phyloP scores from a whole-genome alignment of 2,797 vertebrate genomes.

The Sphaeramia orbicularis region DNA sequence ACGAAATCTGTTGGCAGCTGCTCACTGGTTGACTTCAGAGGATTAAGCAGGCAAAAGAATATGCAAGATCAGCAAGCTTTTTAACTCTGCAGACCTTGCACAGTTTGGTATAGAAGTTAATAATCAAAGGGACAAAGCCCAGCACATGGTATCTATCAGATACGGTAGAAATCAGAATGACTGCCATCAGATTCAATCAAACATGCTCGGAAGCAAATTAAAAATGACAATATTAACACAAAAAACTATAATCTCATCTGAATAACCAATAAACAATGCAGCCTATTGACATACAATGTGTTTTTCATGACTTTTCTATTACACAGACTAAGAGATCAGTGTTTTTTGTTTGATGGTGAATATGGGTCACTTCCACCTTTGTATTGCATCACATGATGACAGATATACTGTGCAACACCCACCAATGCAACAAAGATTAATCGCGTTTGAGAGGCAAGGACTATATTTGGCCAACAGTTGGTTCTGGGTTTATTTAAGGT shows the following conservation, averaged over 20 bases:
- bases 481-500: conserved; percentile 64
- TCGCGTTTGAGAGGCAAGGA: conserved; percentile 42
- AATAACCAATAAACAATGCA: conserved; percentile 23
- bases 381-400: conserved; percentile 54
- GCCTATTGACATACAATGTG: conserved; percentile 50
- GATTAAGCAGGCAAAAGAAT: conserved; percentile 75
- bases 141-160: conserved; percentile 59
- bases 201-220: conserved; percentile 29
- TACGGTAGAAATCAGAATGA: conserved; percentile 28
- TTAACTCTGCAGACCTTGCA: conserved; percentile 48
- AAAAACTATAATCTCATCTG: conserved; percentile 40
- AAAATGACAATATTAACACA: conserved; percentile 19
- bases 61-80: conserved; percentile 75
- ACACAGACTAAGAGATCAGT: conserved; percentile 44
- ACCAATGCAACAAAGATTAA: conserved; percentile 62
- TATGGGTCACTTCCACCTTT: conserved; percentile 68
- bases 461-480: conserved; percentile 54
- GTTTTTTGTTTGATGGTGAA: conserved; percentile 61
- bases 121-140: conserved; percentile 63
- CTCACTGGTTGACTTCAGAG: conserved; percentile 70
- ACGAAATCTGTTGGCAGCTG: conserved; percentile 73
- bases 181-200: conserved; percentile 32
- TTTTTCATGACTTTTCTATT: conserved; percentile 47
- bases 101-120: conserved; percentile 53
- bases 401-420: conserved; percentile 50